Evolutionary conservation across 2,888 invertebrate species (phyloP).

Genomic region (Dorcus parallelipipedus): DNA sequence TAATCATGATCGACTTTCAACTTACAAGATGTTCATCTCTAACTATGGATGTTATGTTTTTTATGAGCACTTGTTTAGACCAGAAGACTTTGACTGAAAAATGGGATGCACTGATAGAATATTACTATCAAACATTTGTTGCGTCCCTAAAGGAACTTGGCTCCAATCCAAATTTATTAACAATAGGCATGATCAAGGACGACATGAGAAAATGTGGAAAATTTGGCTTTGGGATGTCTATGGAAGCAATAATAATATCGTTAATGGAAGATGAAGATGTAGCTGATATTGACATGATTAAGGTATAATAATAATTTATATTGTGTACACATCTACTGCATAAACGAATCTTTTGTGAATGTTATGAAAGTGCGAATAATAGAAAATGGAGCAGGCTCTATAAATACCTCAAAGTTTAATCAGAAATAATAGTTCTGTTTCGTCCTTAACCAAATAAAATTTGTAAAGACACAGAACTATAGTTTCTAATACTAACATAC

Average conservation of each 20-base stretch:
- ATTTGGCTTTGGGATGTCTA: conserved; percentile 55
- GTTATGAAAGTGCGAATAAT: no score
- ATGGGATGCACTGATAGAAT: conserved; percentile 55
- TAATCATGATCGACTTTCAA: conserved; percentile 62
- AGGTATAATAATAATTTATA: conserved; percentile 39
- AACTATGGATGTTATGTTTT: conserved; percentile 56
- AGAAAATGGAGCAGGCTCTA: no score
- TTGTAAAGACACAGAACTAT: no score
- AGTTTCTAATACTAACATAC: no score
- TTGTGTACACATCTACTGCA: no score
- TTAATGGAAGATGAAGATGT: conserved; percentile 57
- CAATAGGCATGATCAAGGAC: conserved; percentile 50
- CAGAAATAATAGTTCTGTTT: no score
- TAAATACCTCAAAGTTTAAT: no score
- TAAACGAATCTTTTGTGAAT: no score
- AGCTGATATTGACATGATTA: conserved; percentile 54
- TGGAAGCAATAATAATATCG: conserved; percentile 57
- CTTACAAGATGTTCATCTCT: conserved; percentile 51
- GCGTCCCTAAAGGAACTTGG: conserved; percentile 57
- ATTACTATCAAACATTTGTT: conserved; percentile 57
- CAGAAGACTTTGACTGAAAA: conserved; percentile 54
- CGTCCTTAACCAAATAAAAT: no score
- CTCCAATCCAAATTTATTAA: conserved; percentile 57
- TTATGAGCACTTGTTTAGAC: conserved; percentile 60
- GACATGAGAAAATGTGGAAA: conserved; percentile 56